Evolutionary conservation across 2,888 invertebrate genomes (phyloP).

Genomic region (Schizotus pectinicornis): DNA sequence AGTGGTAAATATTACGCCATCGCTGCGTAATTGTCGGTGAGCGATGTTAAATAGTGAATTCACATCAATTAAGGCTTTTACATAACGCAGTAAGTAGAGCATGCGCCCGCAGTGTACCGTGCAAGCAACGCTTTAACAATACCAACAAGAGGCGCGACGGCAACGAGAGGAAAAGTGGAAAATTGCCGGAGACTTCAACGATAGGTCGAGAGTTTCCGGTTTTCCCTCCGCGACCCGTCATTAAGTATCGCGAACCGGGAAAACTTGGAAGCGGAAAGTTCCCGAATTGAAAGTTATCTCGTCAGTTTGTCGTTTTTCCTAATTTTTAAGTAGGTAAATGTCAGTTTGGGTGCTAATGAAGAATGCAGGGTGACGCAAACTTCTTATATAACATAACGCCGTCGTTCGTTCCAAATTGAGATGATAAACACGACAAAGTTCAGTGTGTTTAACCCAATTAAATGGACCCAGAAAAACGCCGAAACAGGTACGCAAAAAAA

Average conservation of each 20-base stretch:
- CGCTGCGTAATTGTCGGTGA: constrained; percentile 44
- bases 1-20: constrained; percentile 37
- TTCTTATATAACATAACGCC: constrained; percentile 15
- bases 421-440: constrained; percentile 11
- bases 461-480: background rate
- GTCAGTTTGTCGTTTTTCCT: constrained; percentile 6
- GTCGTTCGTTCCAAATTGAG: constrained; percentile 17
- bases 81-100: constrained; percentile 57
- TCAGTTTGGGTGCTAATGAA: constrained; percentile 12
- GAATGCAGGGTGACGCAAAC: constrained; percentile 24
- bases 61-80: constrained; percentile 57
- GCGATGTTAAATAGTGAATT: constrained; percentile 55
- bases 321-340: constrained; percentile 16
- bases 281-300: constrained; percentile 5
- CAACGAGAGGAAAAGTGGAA: constrained; percentile 44
- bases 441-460: constrained; percentile 21
- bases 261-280: background rate
- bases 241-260: background rate
- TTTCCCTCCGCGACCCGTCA: too few species aligned
- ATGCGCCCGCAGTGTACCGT: constrained; percentile 54
- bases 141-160: constrained; percentile 14
- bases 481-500: constrained; percentile 4
- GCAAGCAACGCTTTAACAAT: constrained; percentile 40
- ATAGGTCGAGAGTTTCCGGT: too few species aligned
- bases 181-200: constrained; percentile 24